A percentile compares a stretch with the other conserved stretches of the same genome.
Conservation (phyloP, 1,140 invertebrate species). For the Vanessa atalanta region DNA sequence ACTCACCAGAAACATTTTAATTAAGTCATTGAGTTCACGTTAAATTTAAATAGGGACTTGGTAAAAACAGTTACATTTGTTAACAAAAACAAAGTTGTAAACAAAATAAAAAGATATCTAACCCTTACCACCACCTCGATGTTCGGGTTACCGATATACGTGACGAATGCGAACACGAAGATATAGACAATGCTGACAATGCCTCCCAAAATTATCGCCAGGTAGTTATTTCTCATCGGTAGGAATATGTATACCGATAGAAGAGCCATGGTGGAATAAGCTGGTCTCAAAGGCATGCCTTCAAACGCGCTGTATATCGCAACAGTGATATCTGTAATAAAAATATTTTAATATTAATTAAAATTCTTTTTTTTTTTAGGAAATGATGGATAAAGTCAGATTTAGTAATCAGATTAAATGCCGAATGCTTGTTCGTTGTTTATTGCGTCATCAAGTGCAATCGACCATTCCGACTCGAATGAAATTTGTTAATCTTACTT, state of each 20-base stretch:
- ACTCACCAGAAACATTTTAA: too few relatives aligned
- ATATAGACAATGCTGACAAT: conserved; percentile 85
- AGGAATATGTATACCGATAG: conserved; percentile 90
- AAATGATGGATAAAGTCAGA: too few relatives aligned
- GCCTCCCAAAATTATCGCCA: conserved; percentile 84
- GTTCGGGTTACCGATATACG: conserved; percentile 81
- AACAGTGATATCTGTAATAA: conserved; percentile 59
- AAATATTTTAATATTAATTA: too few relatives aligned
- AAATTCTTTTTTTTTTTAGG: too few relatives aligned
- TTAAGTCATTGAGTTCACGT: too few relatives aligned
- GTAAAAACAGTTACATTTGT: background rate
- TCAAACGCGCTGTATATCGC: conserved; percentile 74
- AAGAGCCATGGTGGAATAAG: conserved; percentile 86
- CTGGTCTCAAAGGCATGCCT: conserved; percentile 82
- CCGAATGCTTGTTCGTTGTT: too few relatives aligned
- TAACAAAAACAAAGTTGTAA: background rate
- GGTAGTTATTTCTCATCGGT: conserved; percentile 85
- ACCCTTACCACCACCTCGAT: conserved; percentile 62
- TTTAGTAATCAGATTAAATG: too few relatives aligned
- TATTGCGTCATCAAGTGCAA: too few relatives aligned
- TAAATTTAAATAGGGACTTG: too few relatives aligned
- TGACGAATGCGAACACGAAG: conserved; percentile 83
- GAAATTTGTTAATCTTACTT: too few relatives aligned
- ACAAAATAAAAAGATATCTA: conserved; percentile 14
- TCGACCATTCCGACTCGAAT: too few relatives aligned